These are phyloP conservation scores for Trachymyrmex septentrionalis DNA, from an alignment of 1,140 invertebrate genomes.

Conservation along the genomic window DNA sequence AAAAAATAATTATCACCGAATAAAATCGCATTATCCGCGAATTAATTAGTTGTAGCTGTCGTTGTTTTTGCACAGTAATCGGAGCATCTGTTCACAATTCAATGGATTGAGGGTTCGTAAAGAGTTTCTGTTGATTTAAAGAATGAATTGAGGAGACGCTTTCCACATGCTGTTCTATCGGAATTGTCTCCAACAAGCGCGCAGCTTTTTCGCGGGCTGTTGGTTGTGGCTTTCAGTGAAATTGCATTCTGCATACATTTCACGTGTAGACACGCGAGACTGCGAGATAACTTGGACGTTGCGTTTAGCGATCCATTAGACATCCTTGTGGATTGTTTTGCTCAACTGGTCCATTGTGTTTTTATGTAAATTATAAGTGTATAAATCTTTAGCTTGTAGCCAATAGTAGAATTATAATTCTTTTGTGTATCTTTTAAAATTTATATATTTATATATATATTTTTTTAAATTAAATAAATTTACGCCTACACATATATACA, in stretches of 20 bases:
- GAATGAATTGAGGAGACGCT: slow-evolving; percentile 19
- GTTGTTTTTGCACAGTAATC: not conserved
- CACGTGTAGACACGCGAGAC: slow-evolving; percentile 21
- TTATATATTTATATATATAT: not conserved
- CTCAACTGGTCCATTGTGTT: not conserved
- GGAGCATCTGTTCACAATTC: not conserved
- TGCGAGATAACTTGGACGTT: slow-evolving; percentile 14
- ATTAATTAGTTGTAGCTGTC: not conserved
- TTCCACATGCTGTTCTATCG: slow-evolving; percentile 16
- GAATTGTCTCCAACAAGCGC: slow-evolving; percentile 42
- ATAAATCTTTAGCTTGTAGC: not conserved
- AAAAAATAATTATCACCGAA: not conserved
- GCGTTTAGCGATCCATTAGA: slow-evolving; percentile 48
- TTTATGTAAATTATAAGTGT: not conserved
- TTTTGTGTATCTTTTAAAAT: not conserved
- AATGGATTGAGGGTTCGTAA: not conserved
- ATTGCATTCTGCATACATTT: slow-evolving; percentile 60
- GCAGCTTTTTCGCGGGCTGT: slow-evolving; percentile 29
- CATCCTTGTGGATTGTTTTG: slow-evolving; percentile 18
- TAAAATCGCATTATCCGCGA: not conserved
- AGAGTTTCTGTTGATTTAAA: slow-evolving; percentile 45
- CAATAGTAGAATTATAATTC: not conserved
- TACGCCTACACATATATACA: not conserved
- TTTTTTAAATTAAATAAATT: slow-evolving; percentile 1
- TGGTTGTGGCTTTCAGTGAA: slow-evolving; percentile 54